These are phyloP conservation scores for Esox niger DNA, from an alignment of 2,113 vertebrate genomes.

Conservation along the genomic window DNA sequence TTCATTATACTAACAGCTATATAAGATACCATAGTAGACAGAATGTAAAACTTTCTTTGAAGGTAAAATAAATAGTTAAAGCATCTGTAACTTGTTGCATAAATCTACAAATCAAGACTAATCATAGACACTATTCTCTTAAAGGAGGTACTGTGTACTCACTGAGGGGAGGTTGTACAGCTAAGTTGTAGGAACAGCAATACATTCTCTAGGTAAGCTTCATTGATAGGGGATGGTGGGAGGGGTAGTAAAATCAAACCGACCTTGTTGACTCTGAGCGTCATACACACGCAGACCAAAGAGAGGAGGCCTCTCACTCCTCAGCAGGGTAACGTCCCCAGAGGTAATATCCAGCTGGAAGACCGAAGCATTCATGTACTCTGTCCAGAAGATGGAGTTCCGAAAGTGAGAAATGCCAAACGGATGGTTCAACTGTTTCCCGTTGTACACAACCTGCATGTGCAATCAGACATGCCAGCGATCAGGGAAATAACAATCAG, in stretches of 20 bases:
- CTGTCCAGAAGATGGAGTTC: constrained; percentile 95
- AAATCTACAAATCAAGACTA: no score
- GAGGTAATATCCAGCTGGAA: constrained; percentile 90
- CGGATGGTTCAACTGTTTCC: constrained; percentile 95
- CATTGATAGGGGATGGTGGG: constrained; percentile 13
- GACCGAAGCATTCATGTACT: constrained; percentile 98
- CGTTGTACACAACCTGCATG: constrained; percentile 88
- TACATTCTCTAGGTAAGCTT: constrained; percentile 4
- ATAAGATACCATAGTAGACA: background rate
- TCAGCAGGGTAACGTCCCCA: constrained; percentile 83
- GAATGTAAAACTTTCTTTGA: no score
- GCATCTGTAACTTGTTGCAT: no score
- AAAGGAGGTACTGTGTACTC: no score
- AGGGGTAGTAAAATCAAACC: constrained; percentile 15
- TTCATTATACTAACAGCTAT: background rate
- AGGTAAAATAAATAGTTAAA: no score
- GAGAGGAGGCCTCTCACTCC: constrained; percentile 89
- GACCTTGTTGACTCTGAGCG: constrained; percentile 94
- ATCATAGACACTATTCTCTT: no score
- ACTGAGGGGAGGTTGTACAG: background rate
- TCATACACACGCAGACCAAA: constrained; percentile 95
- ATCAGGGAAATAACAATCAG: background rate
- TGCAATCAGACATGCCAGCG: background rate
- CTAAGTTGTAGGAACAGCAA: background rate
- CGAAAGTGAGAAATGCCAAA: constrained; percentile 93